Base-by-base conservation (phyloP, 2,797 vertebrate species). In the Ataeniobius toweri region DNA sequence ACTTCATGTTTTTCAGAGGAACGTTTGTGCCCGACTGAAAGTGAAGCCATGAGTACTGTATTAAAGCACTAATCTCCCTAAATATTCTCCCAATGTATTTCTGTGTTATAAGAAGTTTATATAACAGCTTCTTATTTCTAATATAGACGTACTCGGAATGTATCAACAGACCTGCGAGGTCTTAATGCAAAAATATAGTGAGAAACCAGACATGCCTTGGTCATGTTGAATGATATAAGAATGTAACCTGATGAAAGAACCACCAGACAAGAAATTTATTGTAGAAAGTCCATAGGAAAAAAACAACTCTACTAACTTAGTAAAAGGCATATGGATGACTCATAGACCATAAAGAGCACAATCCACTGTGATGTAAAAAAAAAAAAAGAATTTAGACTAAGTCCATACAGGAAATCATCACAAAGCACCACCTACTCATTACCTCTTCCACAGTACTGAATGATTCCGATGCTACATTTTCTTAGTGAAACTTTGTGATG, bases 11-110 rank as follows among this genome's bases (percentile, higher is more conserved):
- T 55, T 31, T 39, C n/a, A 61, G 68, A 26, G 63, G 55, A 2
- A 31, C 16, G 56, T 61, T 68, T 71, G 28, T 75, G 26, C 63
- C 48, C 6, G 55, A 56, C 10, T 71, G 41, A 72, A 67, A 72
- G 75, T 26, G 22, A 73, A 65, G 24, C 46, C 6, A 28, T 24
- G 18, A 24, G 5, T 24, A 10, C 55, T 56, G 10, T 26, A 12
- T 12, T 58, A 58, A 26, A n/a, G 55, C 55, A 12, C n/a, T 50
- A 50, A 13, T 50, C 48, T 50, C 48, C n/a, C 9, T 12, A 58
- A 58, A 10, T 7, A 58, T n/a, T 13, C 12, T n/a, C 1, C 12
- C 24, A 58, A 58, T 26, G 56, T 26, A n/a, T 26, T 12, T 26
- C 56, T 58, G n/a, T n/a, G 56, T 26, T 58, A 58, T 9, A 26